Evolutionary conservation across 2,113 vertebrate species (phyloP), one percentile per base, ranked within the genome.

Genomic region (Chaetops frenatus): DNA sequence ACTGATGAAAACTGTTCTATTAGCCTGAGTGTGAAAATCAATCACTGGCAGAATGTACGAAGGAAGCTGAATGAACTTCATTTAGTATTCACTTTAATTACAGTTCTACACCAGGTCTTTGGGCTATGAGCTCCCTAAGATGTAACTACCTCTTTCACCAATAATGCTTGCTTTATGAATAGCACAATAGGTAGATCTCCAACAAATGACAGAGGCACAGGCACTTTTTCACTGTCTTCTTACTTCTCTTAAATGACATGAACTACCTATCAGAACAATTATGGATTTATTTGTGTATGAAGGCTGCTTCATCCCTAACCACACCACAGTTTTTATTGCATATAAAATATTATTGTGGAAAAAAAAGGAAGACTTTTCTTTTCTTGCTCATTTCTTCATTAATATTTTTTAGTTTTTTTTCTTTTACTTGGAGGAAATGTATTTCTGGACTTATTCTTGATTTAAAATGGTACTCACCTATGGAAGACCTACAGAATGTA

Each of bases 11-110:
- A 95, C 45, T 85, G 47, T 90, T 95, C 92, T 93, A 92, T 96
- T 93, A 97, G 44, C 58, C 65, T 15, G 12, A 82, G 88, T 92
- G 57, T 87, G 79, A 95, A 97, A 97, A 97, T 96, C 91, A 96
- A 56, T 97, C 94, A 90, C 13, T 6, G 6, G 14, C 24, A 72
- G 25, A 64, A 64, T 60, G 61, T 61, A 61, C 2, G 2, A 96
- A 95, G 58, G 90, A 92, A 95, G 66, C 60, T 77, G 80, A 96
- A 97, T 65, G 77, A 82, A 92, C 40, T 33, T 85, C 70, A 96
- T 93, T 97, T 91, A 92, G 72, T 58, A 91, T 83, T 86, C 82
- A 71, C 87, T 96, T 96, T 92, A 95, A 89, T 82, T 93, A 92
- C 76, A 92, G 72, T 69, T 93, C 80, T 81, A 53, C 62, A 86